phyloP scores from a whole-genome alignment of 2,888 invertebrate genomes.

The Ganaspis brasiliensis region DNA sequence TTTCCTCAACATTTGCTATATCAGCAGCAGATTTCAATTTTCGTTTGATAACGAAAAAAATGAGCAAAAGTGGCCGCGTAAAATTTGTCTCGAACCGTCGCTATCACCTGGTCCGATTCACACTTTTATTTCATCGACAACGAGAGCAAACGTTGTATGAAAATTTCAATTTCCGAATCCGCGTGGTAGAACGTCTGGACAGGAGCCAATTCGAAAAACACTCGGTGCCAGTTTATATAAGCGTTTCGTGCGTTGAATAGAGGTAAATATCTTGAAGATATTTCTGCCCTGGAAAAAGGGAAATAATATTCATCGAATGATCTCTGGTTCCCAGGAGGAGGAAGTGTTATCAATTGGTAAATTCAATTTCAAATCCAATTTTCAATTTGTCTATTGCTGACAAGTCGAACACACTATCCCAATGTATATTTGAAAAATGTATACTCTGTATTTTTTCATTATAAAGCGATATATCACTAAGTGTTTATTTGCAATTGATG shows the following conservation, averaged over 20 bases:
- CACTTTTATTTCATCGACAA: constrained; percentile 48
- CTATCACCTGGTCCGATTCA: constrained; percentile 36
- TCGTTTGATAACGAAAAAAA: constrained; percentile 4
- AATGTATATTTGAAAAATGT: constrained; percentile 8
- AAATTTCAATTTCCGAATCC: constrained; percentile 56
- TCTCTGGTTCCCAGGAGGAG: neutral
- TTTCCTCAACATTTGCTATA: constrained; percentile 37
- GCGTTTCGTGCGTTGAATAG: constrained; percentile 35
- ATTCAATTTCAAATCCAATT: constrained; percentile 34
- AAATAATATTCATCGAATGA: constrained; percentile 34
- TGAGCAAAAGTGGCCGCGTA: constrained; percentile 11
- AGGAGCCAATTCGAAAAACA: constrained; percentile 52
- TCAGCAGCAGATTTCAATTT: constrained; percentile 40
- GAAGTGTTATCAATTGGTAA: constrained; percentile 2
- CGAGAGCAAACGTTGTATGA: constrained; percentile 46
- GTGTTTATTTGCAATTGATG: neutral
- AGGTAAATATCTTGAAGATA: constrained; percentile 32
- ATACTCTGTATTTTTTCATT: neutral
- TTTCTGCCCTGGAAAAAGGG: constrained; percentile 2
- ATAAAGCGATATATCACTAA: neutral
- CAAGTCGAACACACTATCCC: neutral
- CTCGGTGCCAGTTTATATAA: constrained; percentile 46
- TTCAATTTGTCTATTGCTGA: constrained; percentile 26
- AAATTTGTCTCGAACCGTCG: constrained; percentile 42
- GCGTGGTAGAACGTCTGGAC: constrained; percentile 51